Percentiles rank a stretch among this genome's conserved stretches.
Conservation (phyloP, 2,888 invertebrate species). For the Agonopterix subpropinquella region DNA sequence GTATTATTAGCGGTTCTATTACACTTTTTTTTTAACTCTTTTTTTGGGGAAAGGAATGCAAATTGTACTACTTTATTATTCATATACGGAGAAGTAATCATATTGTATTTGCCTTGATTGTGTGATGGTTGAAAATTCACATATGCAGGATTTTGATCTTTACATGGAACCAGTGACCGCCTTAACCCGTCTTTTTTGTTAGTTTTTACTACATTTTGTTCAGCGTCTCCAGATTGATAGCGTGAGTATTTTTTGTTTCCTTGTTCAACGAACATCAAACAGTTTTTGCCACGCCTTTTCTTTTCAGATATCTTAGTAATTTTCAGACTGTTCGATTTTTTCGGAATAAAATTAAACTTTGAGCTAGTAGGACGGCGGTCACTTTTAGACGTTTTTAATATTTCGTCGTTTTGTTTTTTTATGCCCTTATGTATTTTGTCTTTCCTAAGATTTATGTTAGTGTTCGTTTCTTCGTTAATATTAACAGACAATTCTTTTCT, state of each 20-base stretch:
- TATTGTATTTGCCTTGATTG: no score
- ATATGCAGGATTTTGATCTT: no score
- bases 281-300: slow-evolving; percentile 10
- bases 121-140: no score
- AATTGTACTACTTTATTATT: no score
- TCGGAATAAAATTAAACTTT: slow-evolving; percentile 1
- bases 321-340: slow-evolving; percentile 13
- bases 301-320: background rate
- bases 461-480: no score
- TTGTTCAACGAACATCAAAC: slow-evolving; percentile 10
- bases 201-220: no score
- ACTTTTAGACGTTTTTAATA: slow-evolving; percentile 8
- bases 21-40: no score
- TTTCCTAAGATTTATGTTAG: background rate
- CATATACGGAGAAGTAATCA: no score
- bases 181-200: no score
- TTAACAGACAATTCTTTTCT: no score
- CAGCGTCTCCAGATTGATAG: slow-evolving; percentile 9
- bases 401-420: slow-evolving; percentile 2
- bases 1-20: background rate
- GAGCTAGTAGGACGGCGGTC: slow-evolving; percentile 4
- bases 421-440: background rate
- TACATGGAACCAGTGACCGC: no score
- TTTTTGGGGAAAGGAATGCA: no score
- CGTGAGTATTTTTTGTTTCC: slow-evolving; percentile 3